phyloP scores from a whole-genome alignment of 2,113 vertebrate genomes.

The Ochotona curzoniae region DNA sequence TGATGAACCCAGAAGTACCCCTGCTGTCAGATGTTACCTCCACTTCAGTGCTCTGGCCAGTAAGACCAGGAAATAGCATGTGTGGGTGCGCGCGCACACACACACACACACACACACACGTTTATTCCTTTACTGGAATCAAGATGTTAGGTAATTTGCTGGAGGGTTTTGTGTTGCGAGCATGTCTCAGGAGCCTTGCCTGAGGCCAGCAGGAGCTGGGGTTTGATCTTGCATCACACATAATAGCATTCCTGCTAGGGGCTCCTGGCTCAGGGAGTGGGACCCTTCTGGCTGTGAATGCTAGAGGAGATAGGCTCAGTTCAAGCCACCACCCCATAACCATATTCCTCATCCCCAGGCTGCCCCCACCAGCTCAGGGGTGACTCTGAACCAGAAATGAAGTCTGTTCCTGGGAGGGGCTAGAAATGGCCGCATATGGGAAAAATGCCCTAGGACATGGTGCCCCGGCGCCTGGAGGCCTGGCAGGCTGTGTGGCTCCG shows the following conservation, averaged over 20 bases:
- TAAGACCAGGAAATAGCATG: neutral
- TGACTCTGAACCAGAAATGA: neutral
- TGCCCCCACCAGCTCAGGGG: neutral
- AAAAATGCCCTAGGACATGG: neutral
- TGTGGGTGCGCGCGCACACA: neutral
- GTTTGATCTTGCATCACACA: neutral
- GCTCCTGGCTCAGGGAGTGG: neutral
- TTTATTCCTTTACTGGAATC: neutral
- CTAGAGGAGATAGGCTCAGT: neutral
- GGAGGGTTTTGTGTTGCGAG: neutral
- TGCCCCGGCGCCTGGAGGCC: neutral
- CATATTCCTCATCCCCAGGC: neutral
- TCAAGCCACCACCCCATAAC: neutral
- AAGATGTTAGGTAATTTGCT: neutral
- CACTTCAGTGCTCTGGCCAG: neutral
- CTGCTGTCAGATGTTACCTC: neutral
- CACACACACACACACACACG: too few species aligned
- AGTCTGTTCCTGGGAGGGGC: neutral
- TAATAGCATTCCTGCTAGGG: neutral
- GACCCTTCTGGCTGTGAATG: neutral
- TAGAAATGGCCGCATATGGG: neutral
- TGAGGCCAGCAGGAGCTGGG: neutral
- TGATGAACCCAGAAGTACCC: neutral
- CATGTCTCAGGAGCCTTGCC: too few species aligned
- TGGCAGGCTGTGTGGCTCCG: neutral